Base-by-base conservation (phyloP, 2,888 invertebrate species). In the Selenia dentaria region DNA sequence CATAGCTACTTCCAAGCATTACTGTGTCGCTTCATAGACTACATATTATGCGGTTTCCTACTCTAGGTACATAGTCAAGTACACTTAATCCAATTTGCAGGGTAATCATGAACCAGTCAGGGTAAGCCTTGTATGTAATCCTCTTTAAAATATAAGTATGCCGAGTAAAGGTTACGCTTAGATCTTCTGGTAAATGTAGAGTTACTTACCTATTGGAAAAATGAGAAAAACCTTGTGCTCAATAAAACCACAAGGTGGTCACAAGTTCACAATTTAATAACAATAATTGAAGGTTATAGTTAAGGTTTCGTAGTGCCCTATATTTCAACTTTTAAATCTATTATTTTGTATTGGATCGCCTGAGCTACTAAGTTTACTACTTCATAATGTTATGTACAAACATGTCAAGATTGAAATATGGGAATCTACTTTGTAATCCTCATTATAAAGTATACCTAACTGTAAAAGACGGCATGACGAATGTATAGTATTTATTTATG, bases 1-100 rank as follows among this genome's bases (percentile, higher is more conserved):
- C 4, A 16, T 16, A 2, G 16, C 3, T 16, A 16, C 16, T 16
- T 16, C 16, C 4, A 16, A 16, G 16, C 16, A 16, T 3, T 3
- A 16, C 2, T 16, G 16, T 16, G 16, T 4, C 4, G 4, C 16
- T 16, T 8, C 8, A 22, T 22, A 13, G 28, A 8, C n/a, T n/a
- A 16, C 6, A n/a, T 31, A 16, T 3, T 18, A 5, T 25, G 9
- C 0, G 9, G 25, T 10, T 33, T 5, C 20, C 8, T 27, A 13
- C 26, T 37, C 20, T 9, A 32, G 11, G 53, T 2, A 3, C 13
- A 16, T 16, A 4, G 48, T 20, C 14, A 40, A 29, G 31, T 35
- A 42, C n/a, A n/a, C n/a, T n/a, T 67, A 74, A 74, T 74, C 70
- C 61, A 67, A 76, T 76, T 70, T 59, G 57, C 49, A 51, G 34